phyloP scores from a whole-genome alignment of 2,797 vertebrate species.

The Phoebastria nigripes region DNA sequence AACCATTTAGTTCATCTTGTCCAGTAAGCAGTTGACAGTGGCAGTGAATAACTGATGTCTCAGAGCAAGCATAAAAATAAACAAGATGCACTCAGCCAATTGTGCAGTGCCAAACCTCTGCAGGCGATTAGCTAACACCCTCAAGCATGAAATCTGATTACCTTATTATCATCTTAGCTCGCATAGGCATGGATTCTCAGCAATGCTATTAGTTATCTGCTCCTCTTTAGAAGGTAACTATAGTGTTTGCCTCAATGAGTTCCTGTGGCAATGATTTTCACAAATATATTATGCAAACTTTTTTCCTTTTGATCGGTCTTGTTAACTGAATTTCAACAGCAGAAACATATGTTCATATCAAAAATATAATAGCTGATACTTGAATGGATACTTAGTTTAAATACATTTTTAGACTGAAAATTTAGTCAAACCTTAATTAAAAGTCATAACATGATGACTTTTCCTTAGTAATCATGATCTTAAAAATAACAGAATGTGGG shows the following conservation, averaged over 20 bases:
- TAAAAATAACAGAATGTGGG: neutral
- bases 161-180: constrained; percentile 53
- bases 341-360: neutral
- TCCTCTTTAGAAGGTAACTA: neutral
- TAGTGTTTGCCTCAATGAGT: neutral
- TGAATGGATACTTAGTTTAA: neutral
- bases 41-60: constrained; percentile 53
- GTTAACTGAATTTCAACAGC: neutral
- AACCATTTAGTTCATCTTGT: constrained; percentile 60
- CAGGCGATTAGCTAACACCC: constrained; percentile 51
- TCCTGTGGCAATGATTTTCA: constrained; percentile 8
- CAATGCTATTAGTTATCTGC: constrained; percentile 34
- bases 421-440: neutral
- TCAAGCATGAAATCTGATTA: constrained; percentile 66
- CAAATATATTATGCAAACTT: neutral
- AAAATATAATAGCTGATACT: neutral
- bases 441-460: neutral
- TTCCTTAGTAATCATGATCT: neutral
- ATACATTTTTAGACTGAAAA: neutral
- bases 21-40: constrained; percentile 32
- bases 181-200: constrained; percentile 35
- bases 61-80: constrained; percentile 61
- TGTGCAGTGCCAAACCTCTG: constrained; percentile 48
- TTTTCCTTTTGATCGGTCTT: neutral
- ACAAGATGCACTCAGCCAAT: constrained; percentile 55